Conservation (phyloP, 2,888 invertebrate species). For the Electrophaes corylata region DNA sequence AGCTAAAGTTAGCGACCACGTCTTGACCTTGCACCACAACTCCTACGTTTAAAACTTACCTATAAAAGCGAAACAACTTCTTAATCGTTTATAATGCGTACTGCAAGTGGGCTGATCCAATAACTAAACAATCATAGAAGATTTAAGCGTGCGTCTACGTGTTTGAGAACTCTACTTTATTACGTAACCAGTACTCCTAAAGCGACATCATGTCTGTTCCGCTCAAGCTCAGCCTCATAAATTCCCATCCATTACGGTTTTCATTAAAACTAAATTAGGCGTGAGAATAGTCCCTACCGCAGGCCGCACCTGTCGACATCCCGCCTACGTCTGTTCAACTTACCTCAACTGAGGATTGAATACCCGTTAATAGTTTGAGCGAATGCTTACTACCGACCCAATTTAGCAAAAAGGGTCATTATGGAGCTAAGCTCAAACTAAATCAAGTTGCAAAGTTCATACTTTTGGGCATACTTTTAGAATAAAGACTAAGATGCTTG, state of each 20-base stretch:
- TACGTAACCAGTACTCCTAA: not conserved
- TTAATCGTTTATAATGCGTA: too few species aligned
- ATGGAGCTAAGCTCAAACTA: too few species aligned
- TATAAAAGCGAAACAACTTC: too few species aligned
- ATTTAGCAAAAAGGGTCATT: not conserved
- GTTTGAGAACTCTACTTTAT: conserved; percentile 11
- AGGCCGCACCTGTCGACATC: conserved; percentile 13
- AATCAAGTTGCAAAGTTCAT: too few species aligned
- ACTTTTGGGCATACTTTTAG: too few species aligned
- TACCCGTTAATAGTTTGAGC: not conserved
- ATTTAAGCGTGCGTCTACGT: too few species aligned
- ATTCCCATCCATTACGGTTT: conserved; percentile 20
- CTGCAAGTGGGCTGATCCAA: too few species aligned
- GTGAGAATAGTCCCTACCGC: conserved; percentile 21
- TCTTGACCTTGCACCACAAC: too few species aligned
- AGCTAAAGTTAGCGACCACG: too few species aligned
- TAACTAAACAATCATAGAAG: too few species aligned
- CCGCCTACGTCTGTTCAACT: conserved; percentile 4
- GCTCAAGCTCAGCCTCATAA: conserved; percentile 5
- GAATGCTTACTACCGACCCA: not conserved
- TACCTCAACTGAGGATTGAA: conserved; percentile 1
- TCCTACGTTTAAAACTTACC: too few species aligned
- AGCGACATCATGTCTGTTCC: not conserved
- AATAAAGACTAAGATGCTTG: too few species aligned
- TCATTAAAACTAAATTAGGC: conserved; percentile 28